Evolutionary conservation across 2,113 vertebrate species (phyloP).

Genomic region (Heterochromis multidens): DNA sequence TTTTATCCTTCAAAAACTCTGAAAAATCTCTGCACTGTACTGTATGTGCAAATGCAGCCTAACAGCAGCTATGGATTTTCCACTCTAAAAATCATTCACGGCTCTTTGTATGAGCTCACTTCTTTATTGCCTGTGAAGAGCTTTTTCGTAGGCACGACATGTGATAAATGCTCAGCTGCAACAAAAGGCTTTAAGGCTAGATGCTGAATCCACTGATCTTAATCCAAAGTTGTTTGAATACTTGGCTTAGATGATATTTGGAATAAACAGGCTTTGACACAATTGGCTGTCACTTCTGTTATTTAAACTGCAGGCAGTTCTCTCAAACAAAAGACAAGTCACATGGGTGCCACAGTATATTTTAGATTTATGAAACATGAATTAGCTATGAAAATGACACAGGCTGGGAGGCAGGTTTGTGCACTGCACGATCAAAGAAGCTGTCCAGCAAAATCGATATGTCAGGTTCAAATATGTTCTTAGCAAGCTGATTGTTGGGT

Average conservation of each 20-base stretch:
- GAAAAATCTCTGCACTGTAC: constrained; percentile 10
- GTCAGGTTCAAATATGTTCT: neutral
- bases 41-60: constrained; percentile 11
- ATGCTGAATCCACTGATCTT: constrained; percentile 51
- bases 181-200: constrained; percentile 33
- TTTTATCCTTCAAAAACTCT: constrained; percentile 41
- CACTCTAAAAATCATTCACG: constrained; percentile 51
- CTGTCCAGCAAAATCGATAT: neutral
- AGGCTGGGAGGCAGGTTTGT: neutral
- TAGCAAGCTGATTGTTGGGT: neutral
- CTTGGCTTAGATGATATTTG: constrained; percentile 46
- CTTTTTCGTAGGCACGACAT: constrained; percentile 57
- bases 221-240: constrained; percentile 50
- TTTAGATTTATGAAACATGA: constrained; percentile 20
- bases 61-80: constrained; percentile 50
- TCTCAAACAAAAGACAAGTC: constrained; percentile 22
- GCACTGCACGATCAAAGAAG: neutral
- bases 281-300: constrained; percentile 38
- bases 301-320: constrained; percentile 23
- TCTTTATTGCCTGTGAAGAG: constrained; percentile 54
- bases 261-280: constrained; percentile 39
- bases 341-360: neutral
- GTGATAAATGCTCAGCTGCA: constrained; percentile 44
- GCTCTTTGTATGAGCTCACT: constrained; percentile 56
- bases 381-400: constrained; percentile 1